Evolutionary conservation across 2,888 invertebrate species (phyloP), one percentile per base, ranked within the genome.

Genomic region (Heliconius cydno): DNA sequence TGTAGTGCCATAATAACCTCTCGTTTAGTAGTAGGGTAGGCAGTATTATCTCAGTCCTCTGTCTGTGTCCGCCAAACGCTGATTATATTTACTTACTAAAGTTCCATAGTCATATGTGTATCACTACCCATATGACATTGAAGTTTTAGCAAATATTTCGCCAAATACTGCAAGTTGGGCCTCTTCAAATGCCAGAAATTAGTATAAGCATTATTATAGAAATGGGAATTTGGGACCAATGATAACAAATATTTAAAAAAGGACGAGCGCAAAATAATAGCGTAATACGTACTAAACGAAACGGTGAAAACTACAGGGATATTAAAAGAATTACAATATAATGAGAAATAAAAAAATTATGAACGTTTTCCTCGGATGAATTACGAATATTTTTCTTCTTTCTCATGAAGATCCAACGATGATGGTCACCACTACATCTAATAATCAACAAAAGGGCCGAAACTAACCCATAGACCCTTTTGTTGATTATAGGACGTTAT

Each of bases 371-470:
- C 60, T 60, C n/a, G 15, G 15, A 65, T 65, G 13, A 65, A 65
- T 65, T 65, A 28, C 15, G 28, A 28, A 15, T 28, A 65, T 28
- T 28, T 6, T 6, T 15, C 65, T 13, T 52, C 19, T 22, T 12
- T 68, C 38, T 38, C n/a, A 41, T n/a, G 38, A 41, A n/a, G 68
- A 10, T 68, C 68, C 68, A 38, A 1, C 68, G 68, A 68, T 25
- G 68, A 68, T 13, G 68, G 68, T 68, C 68, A 68, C 38, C 68
- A 68, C 68, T 68, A 68, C 68, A 41, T 68, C 68, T 68, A 41
- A 68, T 41, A 38, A 41, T 68, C 38, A 68, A 68, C 68, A 68
- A 68, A 41, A 68, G 68, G 22, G 68, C n/a, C 68, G n/a, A 68
- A 41, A 34, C 5, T 22, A n/a, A 68, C 2, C 13, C 12, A 41